Conservation (phyloP, 2,113 vertebrate species). For the Eclectus roratus region DNA sequence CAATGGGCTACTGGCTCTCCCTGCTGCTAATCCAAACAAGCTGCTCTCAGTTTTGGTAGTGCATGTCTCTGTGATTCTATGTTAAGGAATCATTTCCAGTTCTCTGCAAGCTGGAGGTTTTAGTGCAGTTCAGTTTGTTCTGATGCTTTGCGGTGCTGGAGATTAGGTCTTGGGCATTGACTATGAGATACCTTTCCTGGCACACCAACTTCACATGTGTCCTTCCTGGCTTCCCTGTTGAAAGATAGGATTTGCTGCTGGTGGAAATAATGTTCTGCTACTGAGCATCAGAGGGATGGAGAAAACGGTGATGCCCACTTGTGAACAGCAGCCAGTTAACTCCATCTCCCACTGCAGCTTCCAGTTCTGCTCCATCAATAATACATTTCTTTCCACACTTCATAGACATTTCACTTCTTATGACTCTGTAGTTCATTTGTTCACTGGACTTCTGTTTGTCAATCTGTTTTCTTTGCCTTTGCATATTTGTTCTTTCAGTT, state of each 20-base stretch:
- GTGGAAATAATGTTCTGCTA: not conserved
- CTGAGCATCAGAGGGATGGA: not conserved
- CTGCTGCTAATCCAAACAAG: not conserved
- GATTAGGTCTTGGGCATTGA: not conserved
- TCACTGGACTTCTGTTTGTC: not conserved
- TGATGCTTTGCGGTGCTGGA: not conserved
- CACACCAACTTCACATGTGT: accelerated
- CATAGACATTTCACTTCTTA: not conserved
- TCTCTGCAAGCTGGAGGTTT: not conserved
- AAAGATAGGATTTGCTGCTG: not conserved
- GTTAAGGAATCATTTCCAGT: not conserved
- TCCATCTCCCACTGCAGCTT: accelerated
- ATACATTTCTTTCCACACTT: not conserved
- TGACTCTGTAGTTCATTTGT: not conserved
- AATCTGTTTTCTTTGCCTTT: not conserved
- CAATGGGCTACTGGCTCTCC: not conserved
- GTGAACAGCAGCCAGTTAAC: not conserved
- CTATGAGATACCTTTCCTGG: accelerated
- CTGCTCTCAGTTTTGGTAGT: accelerated
- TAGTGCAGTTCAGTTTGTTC: not conserved
- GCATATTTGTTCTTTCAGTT: not conserved
- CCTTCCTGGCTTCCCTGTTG: not conserved
- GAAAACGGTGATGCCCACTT: not conserved
- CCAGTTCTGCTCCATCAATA: not conserved
- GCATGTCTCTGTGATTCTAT: accelerated